phyloP scores from a whole-genome alignment of 2,888 invertebrate genomes.

The Brenthis daphne region DNA sequence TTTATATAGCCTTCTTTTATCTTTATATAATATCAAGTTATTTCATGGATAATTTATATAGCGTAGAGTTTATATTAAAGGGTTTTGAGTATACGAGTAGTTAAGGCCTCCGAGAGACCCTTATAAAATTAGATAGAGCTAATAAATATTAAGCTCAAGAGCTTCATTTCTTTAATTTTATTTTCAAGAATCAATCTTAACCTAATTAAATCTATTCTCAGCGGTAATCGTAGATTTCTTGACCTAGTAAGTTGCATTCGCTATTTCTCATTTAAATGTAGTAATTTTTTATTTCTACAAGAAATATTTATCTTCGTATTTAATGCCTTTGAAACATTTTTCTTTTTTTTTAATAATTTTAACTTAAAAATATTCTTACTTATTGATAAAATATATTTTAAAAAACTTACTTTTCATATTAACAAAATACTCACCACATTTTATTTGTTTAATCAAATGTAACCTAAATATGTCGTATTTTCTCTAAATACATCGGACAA shows the following conservation, averaged over 20 bases:
- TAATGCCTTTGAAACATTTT: not conserved
- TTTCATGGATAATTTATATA: too few relatives aligned
- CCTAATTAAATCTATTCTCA: constrained; percentile 18
- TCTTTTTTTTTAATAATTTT: not conserved
- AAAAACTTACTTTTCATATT: not conserved
- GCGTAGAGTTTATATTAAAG: too few relatives aligned
- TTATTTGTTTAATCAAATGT: too few relatives aligned
- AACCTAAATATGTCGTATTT: too few relatives aligned
- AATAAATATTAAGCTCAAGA: not conserved
- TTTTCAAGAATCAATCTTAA: constrained; percentile 1
- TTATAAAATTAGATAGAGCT: not conserved
- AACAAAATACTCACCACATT: not conserved
- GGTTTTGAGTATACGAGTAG: too few relatives aligned
- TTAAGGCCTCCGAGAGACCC: too few relatives aligned
- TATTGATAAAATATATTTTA: too few relatives aligned
- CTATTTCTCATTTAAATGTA: constrained; percentile 18
- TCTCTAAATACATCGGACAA: not conserved
- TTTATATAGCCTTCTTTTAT: too few relatives aligned
- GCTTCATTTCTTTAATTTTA: not conserved
- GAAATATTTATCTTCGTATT: not conserved
- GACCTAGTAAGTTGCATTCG: constrained; percentile 13
- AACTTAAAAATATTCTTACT: too few relatives aligned
- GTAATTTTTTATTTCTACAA: constrained; percentile 6
- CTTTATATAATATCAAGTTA: too few relatives aligned
- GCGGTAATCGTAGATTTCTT: constrained; percentile 14